Conservation (phyloP, 2,113 vertebrate species). For the Smithornis capensis region DNA sequence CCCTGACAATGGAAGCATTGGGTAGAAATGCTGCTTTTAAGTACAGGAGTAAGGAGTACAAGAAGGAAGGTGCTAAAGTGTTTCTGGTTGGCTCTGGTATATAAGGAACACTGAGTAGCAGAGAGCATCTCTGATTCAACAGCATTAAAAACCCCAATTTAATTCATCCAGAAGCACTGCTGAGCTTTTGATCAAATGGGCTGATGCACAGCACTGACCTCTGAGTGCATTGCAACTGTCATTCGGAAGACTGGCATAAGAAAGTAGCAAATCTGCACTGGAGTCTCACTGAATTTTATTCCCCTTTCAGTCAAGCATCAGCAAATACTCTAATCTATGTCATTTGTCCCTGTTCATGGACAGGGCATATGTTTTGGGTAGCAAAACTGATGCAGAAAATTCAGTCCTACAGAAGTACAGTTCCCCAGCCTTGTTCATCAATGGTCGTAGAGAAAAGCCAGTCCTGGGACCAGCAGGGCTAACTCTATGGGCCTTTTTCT, state of each 20-base stretch:
- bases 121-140: background rate
- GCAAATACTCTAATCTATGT: background rate
- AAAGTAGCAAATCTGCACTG: background rate
- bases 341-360: rapidly evolving
- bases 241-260: background rate
- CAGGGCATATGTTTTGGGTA: background rate
- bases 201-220: background rate
- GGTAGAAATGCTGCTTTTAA: background rate
- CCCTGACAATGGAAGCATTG: background rate
- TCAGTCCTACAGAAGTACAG: background rate
- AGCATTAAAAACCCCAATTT: background rate
- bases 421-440: background rate
- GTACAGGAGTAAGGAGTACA: background rate
- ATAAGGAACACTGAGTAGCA: background rate
- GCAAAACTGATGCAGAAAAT: background rate
- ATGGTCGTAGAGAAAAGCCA: background rate
- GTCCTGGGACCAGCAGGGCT: background rate
- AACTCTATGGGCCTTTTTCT: background rate
- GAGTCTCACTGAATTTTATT: background rate
- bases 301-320: background rate
- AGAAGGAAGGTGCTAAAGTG: background rate
- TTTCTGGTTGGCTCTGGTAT: background rate
- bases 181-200: background rate
- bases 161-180: background rate
- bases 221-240: background rate